These are phyloP conservation scores for Eospalax fontanierii DNA, from an alignment of 2,797 vertebrate genomes.

Conservation along the genomic window DNA sequence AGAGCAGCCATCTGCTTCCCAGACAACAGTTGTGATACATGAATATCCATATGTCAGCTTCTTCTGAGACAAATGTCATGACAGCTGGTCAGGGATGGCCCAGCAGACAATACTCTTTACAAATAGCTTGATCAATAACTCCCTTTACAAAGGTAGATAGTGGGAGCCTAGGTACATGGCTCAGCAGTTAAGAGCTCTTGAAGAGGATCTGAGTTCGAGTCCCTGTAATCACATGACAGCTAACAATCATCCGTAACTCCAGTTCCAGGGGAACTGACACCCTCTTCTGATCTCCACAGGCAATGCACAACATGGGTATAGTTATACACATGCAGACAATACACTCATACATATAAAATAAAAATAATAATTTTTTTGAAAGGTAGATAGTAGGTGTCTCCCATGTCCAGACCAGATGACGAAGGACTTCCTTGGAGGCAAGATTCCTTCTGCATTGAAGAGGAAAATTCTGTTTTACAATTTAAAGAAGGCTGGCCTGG, in stretches of 20 bases:
- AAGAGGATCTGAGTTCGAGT: too few relatives aligned
- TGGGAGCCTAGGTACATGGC: too few relatives aligned
- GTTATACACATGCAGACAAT: too few relatives aligned
- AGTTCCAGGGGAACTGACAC: too few relatives aligned
- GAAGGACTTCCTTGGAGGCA: background rate
- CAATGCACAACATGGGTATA: too few relatives aligned
- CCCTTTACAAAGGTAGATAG: background rate
- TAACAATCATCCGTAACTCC: too few relatives aligned
- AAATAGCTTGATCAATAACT: background rate
- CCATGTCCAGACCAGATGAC: background rate
- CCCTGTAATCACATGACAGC: too few relatives aligned
- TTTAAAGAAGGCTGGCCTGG: background rate
- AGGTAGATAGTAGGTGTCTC: background rate
- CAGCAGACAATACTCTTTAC: background rate
- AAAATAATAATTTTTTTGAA: too few relatives aligned
- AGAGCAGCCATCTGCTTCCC: background rate
- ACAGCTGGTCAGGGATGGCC: background rate
- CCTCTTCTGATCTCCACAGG: too few relatives aligned
- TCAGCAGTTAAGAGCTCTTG: too few relatives aligned
- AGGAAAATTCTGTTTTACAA: background rate
- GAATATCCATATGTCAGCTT: background rate
- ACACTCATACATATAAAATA: too few relatives aligned
- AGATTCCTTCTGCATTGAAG: background rate
- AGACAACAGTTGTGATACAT: background rate
- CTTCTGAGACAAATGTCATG: background rate